Evolutionary conservation across 2,888 invertebrate genomes (phyloP).

Genomic region (Tetrapedia diversipes): DNA sequence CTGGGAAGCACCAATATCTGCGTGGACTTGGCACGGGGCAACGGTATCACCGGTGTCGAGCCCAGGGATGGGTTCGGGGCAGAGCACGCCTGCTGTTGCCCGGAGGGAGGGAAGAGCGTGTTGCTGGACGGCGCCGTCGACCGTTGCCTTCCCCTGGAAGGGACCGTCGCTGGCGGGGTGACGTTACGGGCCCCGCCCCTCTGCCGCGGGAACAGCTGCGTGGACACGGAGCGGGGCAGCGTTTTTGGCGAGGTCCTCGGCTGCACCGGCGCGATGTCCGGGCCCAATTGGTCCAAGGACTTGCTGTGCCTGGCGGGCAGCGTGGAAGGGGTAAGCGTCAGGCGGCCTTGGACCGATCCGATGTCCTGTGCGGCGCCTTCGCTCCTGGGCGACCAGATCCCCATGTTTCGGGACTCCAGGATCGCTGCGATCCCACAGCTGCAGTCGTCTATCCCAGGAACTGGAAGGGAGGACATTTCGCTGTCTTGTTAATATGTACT

Average conservation of each 20-base stretch:
- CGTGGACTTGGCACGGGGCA: conserved; percentile 81
- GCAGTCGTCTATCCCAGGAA: conserved; percentile 85
- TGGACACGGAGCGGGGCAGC: conserved; percentile 82
- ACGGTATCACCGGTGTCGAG: conserved; percentile 77
- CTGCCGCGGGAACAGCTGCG: conserved; percentile 81
- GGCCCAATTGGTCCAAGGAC: conserved; percentile 90
- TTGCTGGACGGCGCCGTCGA: conserved; percentile 73
- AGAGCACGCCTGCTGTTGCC: conserved; percentile 80
- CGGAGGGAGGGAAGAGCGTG: conserved; percentile 76
- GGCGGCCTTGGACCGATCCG: conserved; percentile 86
- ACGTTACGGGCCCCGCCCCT: conserved; percentile 63
- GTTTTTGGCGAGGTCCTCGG: conserved; percentile 78
- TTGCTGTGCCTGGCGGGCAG: conserved; percentile 91
- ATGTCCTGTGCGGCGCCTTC: conserved; percentile 79
- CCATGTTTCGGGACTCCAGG: conserved; percentile 86
- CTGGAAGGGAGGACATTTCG: conserved; percentile 39
- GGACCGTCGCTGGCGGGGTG: conserved; percentile 77
- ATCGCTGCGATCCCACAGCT: conserved; percentile 88
- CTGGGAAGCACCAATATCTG: conserved; percentile 78
- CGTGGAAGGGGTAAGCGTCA: conserved; percentile 86
- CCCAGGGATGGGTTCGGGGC: conserved; percentile 81
- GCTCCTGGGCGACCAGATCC: conserved; percentile 85
- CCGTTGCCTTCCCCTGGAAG: conserved; percentile 75
- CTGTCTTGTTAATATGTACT: background rate
- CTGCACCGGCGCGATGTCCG: conserved; percentile 79